phyloP scores from a whole-genome alignment of 2,113 vertebrate genomes.

The Bagarius yarrelli region DNA sequence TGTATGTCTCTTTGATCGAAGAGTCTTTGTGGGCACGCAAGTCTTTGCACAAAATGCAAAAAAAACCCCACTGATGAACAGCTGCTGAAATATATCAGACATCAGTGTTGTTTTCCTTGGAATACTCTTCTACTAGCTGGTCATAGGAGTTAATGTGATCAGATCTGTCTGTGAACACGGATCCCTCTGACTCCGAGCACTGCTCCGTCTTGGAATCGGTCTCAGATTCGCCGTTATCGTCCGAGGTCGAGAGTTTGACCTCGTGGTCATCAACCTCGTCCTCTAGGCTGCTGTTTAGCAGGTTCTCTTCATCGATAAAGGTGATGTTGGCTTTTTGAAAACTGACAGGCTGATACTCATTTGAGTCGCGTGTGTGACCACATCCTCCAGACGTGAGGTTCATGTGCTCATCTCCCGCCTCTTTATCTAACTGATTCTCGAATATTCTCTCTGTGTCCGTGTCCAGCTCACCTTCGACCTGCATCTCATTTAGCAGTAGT shows the following conservation, averaged over 20 bases:
- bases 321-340: conserved; percentile 84
- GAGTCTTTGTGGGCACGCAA: background rate
- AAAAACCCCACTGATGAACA: background rate
- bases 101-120: conserved; percentile 79
- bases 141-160: conserved; percentile 86
- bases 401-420: conserved; percentile 73
- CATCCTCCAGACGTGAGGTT: conserved; percentile 36
- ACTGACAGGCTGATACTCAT: conserved; percentile 80
- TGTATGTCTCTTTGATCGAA: background rate
- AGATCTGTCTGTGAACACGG: conserved; percentile 80
- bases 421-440: conserved; percentile 90
- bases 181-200: conserved; percentile 78
- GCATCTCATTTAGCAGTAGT: conserved; percentile 71
- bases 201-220: conserved; percentile 72
- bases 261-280: conserved; percentile 62
- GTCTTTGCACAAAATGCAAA: conserved; percentile 2
- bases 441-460: conserved; percentile 64
- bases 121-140: conserved; percentile 87
- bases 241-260: conserved; percentile 82
- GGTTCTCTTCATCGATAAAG: conserved; percentile 81
- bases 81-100: conserved; percentile 49
- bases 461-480: conserved; percentile 63
- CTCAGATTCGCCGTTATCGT: conserved; percentile 80
- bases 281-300: conserved; percentile 63
- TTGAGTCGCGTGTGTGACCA: conserved; percentile 76